Conservation (phyloP, 2,797 vertebrate species). For the Argya squamiceps region DNA sequence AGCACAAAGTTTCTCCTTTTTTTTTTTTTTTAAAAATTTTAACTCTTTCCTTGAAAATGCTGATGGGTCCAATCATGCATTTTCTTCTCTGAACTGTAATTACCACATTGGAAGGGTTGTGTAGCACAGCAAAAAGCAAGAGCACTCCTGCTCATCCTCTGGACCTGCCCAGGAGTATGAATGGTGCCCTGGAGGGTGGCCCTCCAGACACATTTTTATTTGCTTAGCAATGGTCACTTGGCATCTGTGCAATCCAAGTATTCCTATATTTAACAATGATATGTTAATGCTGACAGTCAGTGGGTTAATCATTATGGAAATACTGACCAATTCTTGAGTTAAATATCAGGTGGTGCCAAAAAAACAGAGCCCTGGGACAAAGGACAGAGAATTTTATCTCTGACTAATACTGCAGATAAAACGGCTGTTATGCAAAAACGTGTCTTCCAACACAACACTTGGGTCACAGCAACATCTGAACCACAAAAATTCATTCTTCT, state of each 20-base stretch:
- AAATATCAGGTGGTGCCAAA: slow-evolving; percentile 51
- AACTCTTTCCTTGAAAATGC: background rate
- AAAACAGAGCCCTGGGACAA: background rate
- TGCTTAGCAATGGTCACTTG: slow-evolving; percentile 16
- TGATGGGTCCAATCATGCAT: background rate
- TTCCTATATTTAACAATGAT: background rate
- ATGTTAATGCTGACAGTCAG: background rate
- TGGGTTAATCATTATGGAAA: slow-evolving; percentile 60
- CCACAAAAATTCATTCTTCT: background rate
- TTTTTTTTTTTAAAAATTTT: background rate
- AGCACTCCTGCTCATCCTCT: background rate
- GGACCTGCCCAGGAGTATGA: background rate
- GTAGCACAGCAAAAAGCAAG: background rate
- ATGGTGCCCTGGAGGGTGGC: background rate
- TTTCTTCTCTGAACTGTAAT: background rate
- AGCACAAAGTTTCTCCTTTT: background rate
- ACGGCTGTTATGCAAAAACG: background rate
- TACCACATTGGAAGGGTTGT: background rate
- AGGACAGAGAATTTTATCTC: slow-evolving; percentile 17
- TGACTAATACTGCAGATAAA: slow-evolving; percentile 57
- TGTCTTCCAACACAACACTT: slow-evolving; percentile 9
- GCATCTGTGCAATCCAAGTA: slow-evolving; percentile 5
- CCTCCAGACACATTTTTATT: slow-evolving; percentile 12
- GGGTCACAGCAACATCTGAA: slow-evolving; percentile 23
- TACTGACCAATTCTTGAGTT: slow-evolving; percentile 43